Evolutionary conservation across 2,113 vertebrate genomes (phyloP), one percentile per base, ranked within the genome.

Genomic region (Thymallus thymallus): DNA sequence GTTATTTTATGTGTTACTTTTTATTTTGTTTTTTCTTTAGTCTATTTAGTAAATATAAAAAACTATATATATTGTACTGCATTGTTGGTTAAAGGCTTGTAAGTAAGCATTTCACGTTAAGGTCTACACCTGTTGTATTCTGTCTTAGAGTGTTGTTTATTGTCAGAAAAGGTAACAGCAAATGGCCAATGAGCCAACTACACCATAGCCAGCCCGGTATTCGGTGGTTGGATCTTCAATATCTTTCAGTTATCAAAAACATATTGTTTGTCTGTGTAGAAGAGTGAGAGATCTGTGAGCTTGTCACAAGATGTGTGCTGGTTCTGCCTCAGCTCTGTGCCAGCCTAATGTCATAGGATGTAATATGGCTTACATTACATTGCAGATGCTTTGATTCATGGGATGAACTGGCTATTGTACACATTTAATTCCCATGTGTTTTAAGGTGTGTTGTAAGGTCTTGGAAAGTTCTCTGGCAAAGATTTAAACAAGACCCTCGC

Each of bases 381-480:
- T n/a, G 10, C 79, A 79, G 56, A 77, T 87, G 80, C 48, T 86
- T 85, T 81, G 64, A 79, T 84, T 85, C 24, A 78, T 32, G 65
- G 58, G 78, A 78, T 77, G 72, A 74, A 69, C 30, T 77, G 75
- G 77, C 75, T 35, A 70, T 73, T 82, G 72, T 68, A 75, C 65
- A 56, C 79, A 63, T 80, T 71, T 78, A 67, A 55, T 77, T 88
- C 65, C 65, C 55, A 4, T 83, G 76, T 77, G 80, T 80, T 86
- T 74, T 35, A 62, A 79, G 76, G 68, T 76, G 78, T 74, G 80
- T 80, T 9, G 24, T 60, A 71, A 75, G 72, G 61, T 80, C 51
- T 78, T 76, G 77, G 76, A 84, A 82, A 80, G 13, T 32, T 74
- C 32, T 56, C 10, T 51, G 75, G 65, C 71, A 32, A 60, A 70